Conservation (phyloP, 1,140 invertebrate genomes). For the Drosophila varians region DNA sequence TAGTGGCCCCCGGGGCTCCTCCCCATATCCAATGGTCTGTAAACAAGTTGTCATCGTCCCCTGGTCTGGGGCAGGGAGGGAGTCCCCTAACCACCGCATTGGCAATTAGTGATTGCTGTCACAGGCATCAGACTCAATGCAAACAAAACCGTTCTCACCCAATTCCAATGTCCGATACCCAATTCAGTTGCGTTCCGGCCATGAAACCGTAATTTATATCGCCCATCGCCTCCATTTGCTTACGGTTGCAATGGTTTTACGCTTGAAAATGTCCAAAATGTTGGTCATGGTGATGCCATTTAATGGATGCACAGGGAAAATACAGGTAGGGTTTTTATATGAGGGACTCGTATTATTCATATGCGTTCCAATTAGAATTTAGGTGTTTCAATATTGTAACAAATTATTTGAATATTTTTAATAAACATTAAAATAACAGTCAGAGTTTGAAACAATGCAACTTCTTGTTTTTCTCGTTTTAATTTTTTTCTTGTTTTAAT, state of each 20-base stretch:
- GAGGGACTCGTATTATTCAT: too few relatives aligned
- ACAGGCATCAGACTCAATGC: conserved; percentile 33
- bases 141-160: conserved; percentile 38
- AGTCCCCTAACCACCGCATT: conserved; percentile 26
- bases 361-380: too few relatives aligned
- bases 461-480: too few relatives aligned
- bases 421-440: too few relatives aligned
- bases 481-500: too few relatives aligned
- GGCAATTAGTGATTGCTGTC: conserved; percentile 64
- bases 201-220: conserved; percentile 50
- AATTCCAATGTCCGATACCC: conserved; percentile 20
- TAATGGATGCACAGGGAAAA: neutral
- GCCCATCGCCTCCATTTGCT: conserved; percentile 31
- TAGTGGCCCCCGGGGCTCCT: conserved; percentile 1
- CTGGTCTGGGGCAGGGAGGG: conserved; percentile 6
- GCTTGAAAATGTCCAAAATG: conserved; percentile 24
- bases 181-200: conserved; percentile 29
- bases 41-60: conserved; percentile 37
- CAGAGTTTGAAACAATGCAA: too few relatives aligned
- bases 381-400: too few relatives aligned
- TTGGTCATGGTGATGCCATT: neutral
- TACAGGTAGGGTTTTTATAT: too few relatives aligned
- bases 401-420: too few relatives aligned
- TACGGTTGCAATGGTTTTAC: conserved; percentile 35
- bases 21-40: conserved; percentile 58